Base-by-base conservation (phyloP, 1,140 invertebrate species). In the Ceratosolen solmsi region DNA sequence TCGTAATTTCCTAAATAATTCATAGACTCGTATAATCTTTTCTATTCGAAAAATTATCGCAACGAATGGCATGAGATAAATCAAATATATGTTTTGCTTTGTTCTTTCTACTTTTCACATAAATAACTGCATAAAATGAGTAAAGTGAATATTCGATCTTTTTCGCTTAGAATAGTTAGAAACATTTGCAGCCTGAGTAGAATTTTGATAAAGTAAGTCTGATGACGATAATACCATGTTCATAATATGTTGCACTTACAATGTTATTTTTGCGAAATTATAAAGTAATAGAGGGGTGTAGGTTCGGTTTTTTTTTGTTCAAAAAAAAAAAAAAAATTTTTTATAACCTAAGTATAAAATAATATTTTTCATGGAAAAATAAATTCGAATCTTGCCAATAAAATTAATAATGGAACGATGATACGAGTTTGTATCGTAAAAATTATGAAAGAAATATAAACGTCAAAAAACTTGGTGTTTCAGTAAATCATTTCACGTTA, bases 221-320 rank as follows among this genome's bases (percentile, higher is more conserved):
- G 76, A 78, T 78, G 60, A 30, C 54, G 76, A 78, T 78, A 78
- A 78, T 56, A 49, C 36, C 74, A 13, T 25, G 56, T 20, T 65
- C 49, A 25, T 54, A 54, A 78, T 78, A 70, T 78, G 70, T 78
- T 46, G 33, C n/a, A n/a, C 76, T 27, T 49, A 56, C 70, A 65
- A 68, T 25, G 27, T 68, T 38, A 68, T 33, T 33, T 68, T 41
- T 17, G 22, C 15, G 27, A 68, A 38, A 68, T 38, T 68, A 41
- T 13, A 38, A 63, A 8, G 27, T 5, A 63, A 63, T 1, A 54
- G 20, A 20, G 51, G 17, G 9, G 20, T 20, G 20, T 22, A 9
- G 7, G 11, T 22, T 15, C n/a, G n/a, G n/a, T n/a, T n/a, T n/a
- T n/a, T n/a, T n/a, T n/a, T n/a, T n/a, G n/a, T n/a, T n/a, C n/a